Evolutionary conservation across 2,888 invertebrate genomes (phyloP).

Genomic region (Callimorpha dominula): DNA sequence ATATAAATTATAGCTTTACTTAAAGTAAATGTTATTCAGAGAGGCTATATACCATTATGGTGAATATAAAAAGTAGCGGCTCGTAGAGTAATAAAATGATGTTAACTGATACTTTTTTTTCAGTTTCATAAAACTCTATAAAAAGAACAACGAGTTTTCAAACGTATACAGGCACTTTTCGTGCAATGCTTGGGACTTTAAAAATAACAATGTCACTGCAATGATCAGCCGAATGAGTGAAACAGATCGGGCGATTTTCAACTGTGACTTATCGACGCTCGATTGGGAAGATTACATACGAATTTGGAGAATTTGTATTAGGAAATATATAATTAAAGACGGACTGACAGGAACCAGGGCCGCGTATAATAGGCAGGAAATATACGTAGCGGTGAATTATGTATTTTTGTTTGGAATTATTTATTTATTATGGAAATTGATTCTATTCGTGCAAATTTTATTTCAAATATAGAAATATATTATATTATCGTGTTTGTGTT

Average conservation of each 20-base stretch:
- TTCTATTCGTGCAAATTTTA: neutral
- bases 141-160: neutral
- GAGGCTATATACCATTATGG: too few species aligned
- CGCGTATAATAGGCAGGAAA: neutral
- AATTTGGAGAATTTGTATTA: neutral
- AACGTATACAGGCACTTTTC: neutral
- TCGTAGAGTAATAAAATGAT: too few species aligned
- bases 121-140: neutral
- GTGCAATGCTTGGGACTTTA: neutral
- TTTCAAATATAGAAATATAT: too few species aligned
- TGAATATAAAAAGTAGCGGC: too few species aligned
- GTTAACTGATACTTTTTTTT: neutral
- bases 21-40: too few species aligned
- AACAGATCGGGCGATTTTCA: neutral
- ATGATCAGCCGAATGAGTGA: neutral
- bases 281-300: neutral
- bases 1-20: too few species aligned
- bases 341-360: neutral
- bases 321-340: too few species aligned
- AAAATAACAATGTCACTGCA: neutral
- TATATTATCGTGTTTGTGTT: too few species aligned
- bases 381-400: neutral
- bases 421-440: neutral
- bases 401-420: neutral
- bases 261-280: neutral